These are phyloP conservation scores for Lottia gigantea DNA, from an alignment of 2,888 invertebrate species.

Conservation along the genomic window DNA sequence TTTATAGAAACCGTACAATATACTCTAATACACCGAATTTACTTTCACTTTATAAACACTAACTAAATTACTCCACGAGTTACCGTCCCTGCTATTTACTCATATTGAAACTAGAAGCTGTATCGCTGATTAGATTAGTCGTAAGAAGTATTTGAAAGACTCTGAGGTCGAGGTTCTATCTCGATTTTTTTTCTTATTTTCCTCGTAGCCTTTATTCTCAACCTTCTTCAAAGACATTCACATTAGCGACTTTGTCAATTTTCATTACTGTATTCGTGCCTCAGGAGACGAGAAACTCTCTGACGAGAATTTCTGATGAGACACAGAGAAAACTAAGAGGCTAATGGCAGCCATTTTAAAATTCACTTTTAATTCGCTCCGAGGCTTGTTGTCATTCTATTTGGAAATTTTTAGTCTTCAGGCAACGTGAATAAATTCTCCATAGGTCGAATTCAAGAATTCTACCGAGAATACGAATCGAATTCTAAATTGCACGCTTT, in stretches of 20 bases:
- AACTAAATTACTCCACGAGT: neutral
- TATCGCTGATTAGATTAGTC: neutral
- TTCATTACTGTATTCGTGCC: conserved; percentile 42
- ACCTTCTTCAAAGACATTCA: conserved; percentile 40
- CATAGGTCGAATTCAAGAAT: conserved; percentile 22
- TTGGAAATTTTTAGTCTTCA: conserved; percentile 30
- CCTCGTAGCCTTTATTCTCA: conserved; percentile 6
- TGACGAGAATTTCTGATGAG: conserved; percentile 32
- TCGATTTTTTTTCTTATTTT: conserved; percentile 1
- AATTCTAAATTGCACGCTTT: no score
- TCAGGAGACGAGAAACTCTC: conserved; percentile 34
- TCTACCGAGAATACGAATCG: neutral
- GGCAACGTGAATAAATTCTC: conserved; percentile 15
- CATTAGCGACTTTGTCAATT: conserved; percentile 57
- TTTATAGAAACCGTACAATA: neutral
- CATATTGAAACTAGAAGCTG: neutral
- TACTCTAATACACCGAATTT: neutral
- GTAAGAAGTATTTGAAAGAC: conserved; percentile 8
- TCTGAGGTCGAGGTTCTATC: neutral
- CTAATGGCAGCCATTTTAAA: conserved; percentile 6
- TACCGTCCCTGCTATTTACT: neutral
- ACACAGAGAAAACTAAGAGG: conserved; percentile 18
- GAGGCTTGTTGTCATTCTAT: conserved; percentile 31
- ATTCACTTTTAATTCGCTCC: conserved; percentile 28
- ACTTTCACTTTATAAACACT: neutral